Base-by-base conservation (phyloP, 1,140 invertebrate species). In the Chrysoperla carnea region DNA sequence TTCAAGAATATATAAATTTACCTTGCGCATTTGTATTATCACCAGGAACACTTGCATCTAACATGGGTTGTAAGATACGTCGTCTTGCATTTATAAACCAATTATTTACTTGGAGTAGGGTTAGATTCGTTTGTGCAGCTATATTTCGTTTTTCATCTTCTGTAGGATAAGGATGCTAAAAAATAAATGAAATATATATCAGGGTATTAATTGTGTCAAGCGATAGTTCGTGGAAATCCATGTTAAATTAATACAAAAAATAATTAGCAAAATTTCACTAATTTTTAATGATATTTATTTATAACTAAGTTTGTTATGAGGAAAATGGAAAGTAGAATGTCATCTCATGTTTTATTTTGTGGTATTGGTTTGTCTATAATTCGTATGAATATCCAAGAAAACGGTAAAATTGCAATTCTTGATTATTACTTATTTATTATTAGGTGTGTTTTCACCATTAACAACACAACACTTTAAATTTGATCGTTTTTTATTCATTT, bases 1-100 rank as follows among this genome's bases (percentile, higher is more conserved):
- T 23, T 23, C 17, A 23, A 54, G 8, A 35, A 23, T 14, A 14
- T 14, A 14, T 55, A 64, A 53, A 64, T 27, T 48, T 48, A 50
- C 54, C 63, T 23, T 54, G 46, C 50, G 52, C 38, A 59, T 36
- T 44, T 8, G 31, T 45, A 35, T 41, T 48, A 37, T 51, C 51
- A 7, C 44, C 41, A 37, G 63, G 61, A 12, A 60, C 57, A 13
- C 63, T 67, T 9, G 65, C 72, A 52, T 89, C 90, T n/a, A 91
- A 64, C 85, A 90, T 91, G 3, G 86, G 86, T 53, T 90, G 90
- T 11, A 95, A 65, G 50, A 96, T 96, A 41, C 91, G 70, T 48
- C 91, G 70, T 37, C 91, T 67, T 1, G 90, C 91, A 66, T 96
- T 95, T 51, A 95, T 94, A 60, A 93, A 92, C 86, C 88, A 90